Base-by-base conservation (phyloP, 2,888 invertebrate species). In the Luperina testacea region DNA sequence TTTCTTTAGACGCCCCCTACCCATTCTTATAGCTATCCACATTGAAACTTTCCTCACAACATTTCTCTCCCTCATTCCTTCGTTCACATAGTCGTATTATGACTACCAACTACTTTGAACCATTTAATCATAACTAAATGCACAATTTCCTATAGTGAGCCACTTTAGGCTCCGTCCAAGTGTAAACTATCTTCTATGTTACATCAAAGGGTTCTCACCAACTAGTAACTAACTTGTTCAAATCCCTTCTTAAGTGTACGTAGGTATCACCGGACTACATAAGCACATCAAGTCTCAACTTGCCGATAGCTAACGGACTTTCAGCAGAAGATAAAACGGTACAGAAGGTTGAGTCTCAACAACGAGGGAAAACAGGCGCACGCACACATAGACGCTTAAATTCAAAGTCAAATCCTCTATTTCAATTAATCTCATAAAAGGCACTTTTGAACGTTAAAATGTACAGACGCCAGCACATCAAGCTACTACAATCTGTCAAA, bases 201-300 rank as follows among this genome's bases (percentile, higher is more conserved):
- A 74, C 82, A 82, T 87, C 86, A 86, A 89, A 89, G 82, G 88
- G 77, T 71, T 83, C 83, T 78, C 61, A 77, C 75, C 67, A 81
- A 81, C 87, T 80, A 83, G 80, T 81, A 83, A 81, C 82, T 78
- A 79, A 85, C 78, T 89, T 82, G 83, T 77, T 78, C 67, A 65
- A 84, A 87, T 80, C 87, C 77, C 87, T 87, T 77, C 73, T 75
- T 38, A 80, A 86, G 73, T 85, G 63, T 77, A 61, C 42, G 32
- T 67, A 87, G 68, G 85, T 85, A 85, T 83, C 80, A 79, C 75
- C 48, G 20, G 73, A 87, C 84, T 84, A 87, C 68, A 59, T 87
- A 81, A 85, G 81, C 83, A 77, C 80, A 80, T 86, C 88, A 81
- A 83, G 67, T 70, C 72, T 77, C 53, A 78, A 84, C 82, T 89